These are phyloP conservation scores for Pica pica DNA, from an alignment of 2,113 vertebrate genomes.

Conservation along the genomic window DNA sequence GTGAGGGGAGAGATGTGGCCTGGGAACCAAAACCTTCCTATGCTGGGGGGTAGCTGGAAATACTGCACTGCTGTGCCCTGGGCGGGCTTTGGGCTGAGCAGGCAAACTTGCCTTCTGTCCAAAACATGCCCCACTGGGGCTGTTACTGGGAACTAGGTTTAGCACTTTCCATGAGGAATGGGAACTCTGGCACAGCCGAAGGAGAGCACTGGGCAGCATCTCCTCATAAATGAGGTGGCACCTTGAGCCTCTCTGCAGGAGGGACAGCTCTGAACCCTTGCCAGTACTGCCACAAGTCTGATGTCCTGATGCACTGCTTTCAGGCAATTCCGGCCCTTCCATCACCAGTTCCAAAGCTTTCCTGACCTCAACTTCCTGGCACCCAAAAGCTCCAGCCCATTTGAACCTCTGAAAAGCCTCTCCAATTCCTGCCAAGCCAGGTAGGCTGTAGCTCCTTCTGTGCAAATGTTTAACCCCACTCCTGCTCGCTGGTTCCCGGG, in stretches of 20 bases:
- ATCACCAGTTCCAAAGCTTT: conserved; percentile 79
- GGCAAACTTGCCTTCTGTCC: neutral
- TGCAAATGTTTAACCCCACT: neutral
- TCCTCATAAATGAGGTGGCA: neutral
- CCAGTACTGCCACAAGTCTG: neutral
- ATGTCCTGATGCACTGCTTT: conserved; percentile 1
- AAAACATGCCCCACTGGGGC: neutral
- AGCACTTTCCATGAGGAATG: neutral
- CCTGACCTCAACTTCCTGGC: conserved; percentile 75
- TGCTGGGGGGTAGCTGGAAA: neutral
- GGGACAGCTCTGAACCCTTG: neutral
- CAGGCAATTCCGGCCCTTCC: conserved; percentile 83
- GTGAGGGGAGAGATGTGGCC: neutral
- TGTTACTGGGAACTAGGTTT: neutral
- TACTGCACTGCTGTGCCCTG: neutral
- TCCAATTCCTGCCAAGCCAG: conserved; percentile 4
- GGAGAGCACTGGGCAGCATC: neutral
- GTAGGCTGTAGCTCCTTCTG: conserved; percentile 37
- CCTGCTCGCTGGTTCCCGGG: neutral
- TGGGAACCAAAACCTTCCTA: neutral
- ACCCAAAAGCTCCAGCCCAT: conserved; percentile 76
- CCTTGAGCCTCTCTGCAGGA: neutral
- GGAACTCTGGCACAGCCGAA: neutral
- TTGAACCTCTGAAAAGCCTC: conserved; percentile 67
- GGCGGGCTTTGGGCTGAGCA: neutral